A percentile compares a stretch with the other conserved stretches of the same genome.
These are phyloP conservation scores for Strongylocentrotus purpuratus DNA, from an alignment of 35 echinoderm and acorn worm genomes.

Conservation along the genomic window DNA sequence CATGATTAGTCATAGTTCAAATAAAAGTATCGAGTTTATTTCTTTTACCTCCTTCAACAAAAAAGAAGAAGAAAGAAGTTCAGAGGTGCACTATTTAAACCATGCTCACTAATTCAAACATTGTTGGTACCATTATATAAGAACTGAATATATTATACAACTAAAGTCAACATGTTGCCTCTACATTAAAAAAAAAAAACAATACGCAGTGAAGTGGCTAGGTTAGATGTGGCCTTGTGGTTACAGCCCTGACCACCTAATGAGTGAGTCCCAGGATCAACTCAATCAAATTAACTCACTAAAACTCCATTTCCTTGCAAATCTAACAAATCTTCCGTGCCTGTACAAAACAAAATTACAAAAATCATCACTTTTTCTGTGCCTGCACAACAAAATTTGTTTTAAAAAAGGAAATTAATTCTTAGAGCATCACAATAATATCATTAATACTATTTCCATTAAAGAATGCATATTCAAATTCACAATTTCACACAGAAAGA, in stretches of 20 bases:
- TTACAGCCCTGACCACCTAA: neutral
- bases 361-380: neutral
- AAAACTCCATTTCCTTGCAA: neutral
- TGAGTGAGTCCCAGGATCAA: neutral
- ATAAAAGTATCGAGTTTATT: neutral
- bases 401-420: neutral
- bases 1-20: neutral
- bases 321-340: neutral
- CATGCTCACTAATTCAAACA: too few relatives aligned
- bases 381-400: neutral
- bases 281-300: neutral
- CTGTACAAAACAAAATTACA: neutral
- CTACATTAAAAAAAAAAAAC: too few relatives aligned
- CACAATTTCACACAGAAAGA: neutral
- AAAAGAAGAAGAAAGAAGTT: neutral
- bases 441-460: neutral
- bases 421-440: neutral
- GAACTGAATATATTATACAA: too few relatives aligned
- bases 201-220: too few relatives aligned
- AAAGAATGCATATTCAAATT: neutral
- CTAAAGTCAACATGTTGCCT: too few relatives aligned
- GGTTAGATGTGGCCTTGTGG: neutral
- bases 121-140: too few relatives aligned
- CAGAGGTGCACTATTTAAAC: too few relatives aligned
- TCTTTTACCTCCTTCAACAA: neutral